Evolutionary conservation across 1,140 invertebrate genomes (phyloP).

Genomic region (Zaprionus vittiger): DNA sequence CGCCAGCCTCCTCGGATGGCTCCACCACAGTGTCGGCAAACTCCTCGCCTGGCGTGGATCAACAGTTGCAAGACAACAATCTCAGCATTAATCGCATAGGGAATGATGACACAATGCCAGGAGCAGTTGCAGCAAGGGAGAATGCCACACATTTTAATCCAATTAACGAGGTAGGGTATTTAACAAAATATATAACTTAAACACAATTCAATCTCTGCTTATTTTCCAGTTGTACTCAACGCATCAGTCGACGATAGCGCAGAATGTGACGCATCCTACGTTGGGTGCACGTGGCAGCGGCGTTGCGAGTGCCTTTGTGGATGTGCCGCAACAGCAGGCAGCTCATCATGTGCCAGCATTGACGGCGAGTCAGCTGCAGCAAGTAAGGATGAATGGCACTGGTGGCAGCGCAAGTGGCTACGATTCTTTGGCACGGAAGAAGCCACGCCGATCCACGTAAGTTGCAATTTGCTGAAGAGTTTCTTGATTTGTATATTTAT

Average conservation of each 20-base stretch:
- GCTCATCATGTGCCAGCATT: constrained; percentile 35
- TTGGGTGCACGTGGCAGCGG: constrained; percentile 55
- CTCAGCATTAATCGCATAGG: constrained; percentile 62
- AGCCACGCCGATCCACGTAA: constrained; percentile 84
- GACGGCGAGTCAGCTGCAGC: constrained; percentile 42
- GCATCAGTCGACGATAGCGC: constrained; percentile 50
- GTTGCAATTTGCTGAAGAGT: not conserved
- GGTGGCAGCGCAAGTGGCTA: constrained; percentile 36
- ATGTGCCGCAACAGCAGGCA: constrained; percentile 52
- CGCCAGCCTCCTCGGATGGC: constrained; percentile 85
- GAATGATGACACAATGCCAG: constrained; percentile 19
- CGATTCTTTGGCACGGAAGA: constrained; percentile 85
- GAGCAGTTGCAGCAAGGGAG: constrained; percentile 29
- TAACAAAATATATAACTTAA: not conserved
- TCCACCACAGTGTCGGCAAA: constrained; percentile 92
- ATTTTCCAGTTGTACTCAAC: constrained; percentile 64
- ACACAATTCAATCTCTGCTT: not conserved
- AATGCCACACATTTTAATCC: constrained; percentile 80
- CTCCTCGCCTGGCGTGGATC: constrained; percentile 89
- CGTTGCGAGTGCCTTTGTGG: constrained; percentile 57
- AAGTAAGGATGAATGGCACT: constrained; percentile 68
- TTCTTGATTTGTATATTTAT: not conserved
- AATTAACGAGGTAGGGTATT: constrained; percentile 70
- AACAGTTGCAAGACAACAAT: constrained; percentile 87
- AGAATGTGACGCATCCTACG: constrained; percentile 40